Conservation (phyloP, 2,113 vertebrate species). For the Amblyornis subalaris region DNA sequence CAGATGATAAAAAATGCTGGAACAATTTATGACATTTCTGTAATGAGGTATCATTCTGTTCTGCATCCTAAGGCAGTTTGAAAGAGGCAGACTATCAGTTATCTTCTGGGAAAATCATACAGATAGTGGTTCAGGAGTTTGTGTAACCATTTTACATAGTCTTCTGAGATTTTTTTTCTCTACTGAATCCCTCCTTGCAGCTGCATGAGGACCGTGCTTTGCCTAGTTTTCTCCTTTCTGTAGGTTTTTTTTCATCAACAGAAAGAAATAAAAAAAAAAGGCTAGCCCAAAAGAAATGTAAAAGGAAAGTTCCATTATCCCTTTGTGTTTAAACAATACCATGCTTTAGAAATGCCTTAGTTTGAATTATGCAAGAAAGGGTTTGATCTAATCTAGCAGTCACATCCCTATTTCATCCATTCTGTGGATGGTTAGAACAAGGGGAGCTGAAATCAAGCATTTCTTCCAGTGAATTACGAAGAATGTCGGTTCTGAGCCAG, state of each 20-base stretch:
- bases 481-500: slow-evolving; percentile 45
- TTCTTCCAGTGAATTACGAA: slow-evolving; percentile 36
- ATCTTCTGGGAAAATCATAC: background rate
- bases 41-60: slow-evolving; percentile 1
- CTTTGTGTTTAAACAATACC: background rate
- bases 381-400: background rate
- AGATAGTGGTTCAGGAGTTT: background rate
- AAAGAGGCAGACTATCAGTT: background rate
- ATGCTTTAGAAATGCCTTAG: background rate
- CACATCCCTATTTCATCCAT: slow-evolving; percentile 24
- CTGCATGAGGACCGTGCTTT: accelerated
- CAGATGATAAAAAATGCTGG: background rate
- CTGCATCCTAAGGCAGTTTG: background rate
- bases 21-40: background rate
- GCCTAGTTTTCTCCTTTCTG: background rate
- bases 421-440: slow-evolving; percentile 11
- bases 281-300: background rate
- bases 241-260: background rate
- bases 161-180: background rate
- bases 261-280: background rate
- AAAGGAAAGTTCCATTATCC: background rate
- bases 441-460: slow-evolving; percentile 26
- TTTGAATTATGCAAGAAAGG: background rate
- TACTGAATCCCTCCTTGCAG: background rate
- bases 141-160: background rate